These are phyloP conservation scores for Opisthograptis luteolata DNA, from an alignment of 2,888 invertebrate genomes.

Conservation along the genomic window DNA sequence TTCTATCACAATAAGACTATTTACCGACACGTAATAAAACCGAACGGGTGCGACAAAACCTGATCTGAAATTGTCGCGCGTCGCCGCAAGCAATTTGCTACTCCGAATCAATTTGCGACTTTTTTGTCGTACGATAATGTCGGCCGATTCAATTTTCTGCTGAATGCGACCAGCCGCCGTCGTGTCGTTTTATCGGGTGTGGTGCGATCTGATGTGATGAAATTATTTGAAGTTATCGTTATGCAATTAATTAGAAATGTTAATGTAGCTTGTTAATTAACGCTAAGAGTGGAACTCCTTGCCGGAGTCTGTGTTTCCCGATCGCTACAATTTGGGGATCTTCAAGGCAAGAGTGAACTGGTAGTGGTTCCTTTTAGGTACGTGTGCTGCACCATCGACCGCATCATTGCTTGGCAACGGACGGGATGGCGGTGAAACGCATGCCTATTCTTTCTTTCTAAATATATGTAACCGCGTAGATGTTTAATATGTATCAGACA, in stretches of 20 bases:
- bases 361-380: too few relatives aligned
- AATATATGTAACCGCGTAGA: too few relatives aligned
- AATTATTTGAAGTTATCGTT: conserved; percentile 20
- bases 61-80: conserved; percentile 41
- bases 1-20: conserved; percentile 41
- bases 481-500: too few relatives aligned
- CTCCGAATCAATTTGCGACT: conserved; percentile 78
- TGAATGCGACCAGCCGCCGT: conserved; percentile 38
- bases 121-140: conserved; percentile 72
- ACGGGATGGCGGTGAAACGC: too few relatives aligned
- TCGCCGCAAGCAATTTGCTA: conserved; percentile 69
- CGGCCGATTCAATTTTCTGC: conserved; percentile 70
- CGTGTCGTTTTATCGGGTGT: conserved; percentile 36
- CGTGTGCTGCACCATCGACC: too few relatives aligned
- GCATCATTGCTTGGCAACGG: too few relatives aligned
- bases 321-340: too few relatives aligned
- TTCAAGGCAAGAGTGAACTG: too few relatives aligned
- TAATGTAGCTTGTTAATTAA: too few relatives aligned
- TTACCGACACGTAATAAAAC: conserved; percentile 41
- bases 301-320: too few relatives aligned
- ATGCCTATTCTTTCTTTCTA: too few relatives aligned
- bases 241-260: neutral
- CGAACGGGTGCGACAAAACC: conserved; percentile 41
- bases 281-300: too few relatives aligned
- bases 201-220: conserved; percentile 28